phyloP scores from a whole-genome alignment of 1,140 invertebrate species.

The Drosophila parvula region DNA sequence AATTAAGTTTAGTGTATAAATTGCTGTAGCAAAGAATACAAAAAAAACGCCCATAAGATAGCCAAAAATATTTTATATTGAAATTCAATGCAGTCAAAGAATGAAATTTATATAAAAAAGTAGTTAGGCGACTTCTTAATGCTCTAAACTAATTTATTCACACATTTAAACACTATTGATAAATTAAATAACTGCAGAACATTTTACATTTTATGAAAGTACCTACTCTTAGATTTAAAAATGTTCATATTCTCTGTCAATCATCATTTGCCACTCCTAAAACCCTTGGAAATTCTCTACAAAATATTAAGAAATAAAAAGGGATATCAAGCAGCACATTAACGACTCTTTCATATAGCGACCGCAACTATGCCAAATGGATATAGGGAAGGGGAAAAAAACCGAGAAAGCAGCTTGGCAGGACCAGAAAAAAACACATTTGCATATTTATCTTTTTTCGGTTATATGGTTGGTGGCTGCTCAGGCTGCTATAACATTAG shows the following conservation, averaged over 20 bases:
- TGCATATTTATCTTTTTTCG: slow-evolving; percentile 79
- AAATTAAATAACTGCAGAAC: too few species aligned
- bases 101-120: background rate
- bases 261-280: background rate
- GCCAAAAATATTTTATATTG: slow-evolving; percentile 46
- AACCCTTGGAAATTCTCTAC: background rate
- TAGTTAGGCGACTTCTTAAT: slow-evolving; percentile 4
- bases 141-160: background rate
- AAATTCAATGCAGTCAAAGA: slow-evolving; percentile 40
- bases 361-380: slow-evolving; percentile 63
- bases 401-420: slow-evolving; percentile 30
- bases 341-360: slow-evolving; percentile 73
- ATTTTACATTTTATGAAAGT: too few species aligned
- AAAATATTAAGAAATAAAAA: slow-evolving; percentile 39
- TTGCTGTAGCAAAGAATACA: slow-evolving; percentile 44
- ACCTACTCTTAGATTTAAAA: too few species aligned
- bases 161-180: background rate
- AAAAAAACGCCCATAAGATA: background rate
- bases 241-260: background rate
- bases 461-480: slow-evolving; percentile 41
- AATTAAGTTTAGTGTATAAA: slow-evolving; percentile 64
- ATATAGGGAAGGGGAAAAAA: slow-evolving; percentile 9
- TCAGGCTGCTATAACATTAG: slow-evolving; percentile 63
- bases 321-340: slow-evolving; percentile 67
- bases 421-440: slow-evolving; percentile 54